A percentile compares a stretch with the other conserved stretches of the same genome.
These are phyloP conservation scores for Drosophila maculinotata DNA, from an alignment of 2,888 invertebrate genomes.

Conservation along the genomic window DNA sequence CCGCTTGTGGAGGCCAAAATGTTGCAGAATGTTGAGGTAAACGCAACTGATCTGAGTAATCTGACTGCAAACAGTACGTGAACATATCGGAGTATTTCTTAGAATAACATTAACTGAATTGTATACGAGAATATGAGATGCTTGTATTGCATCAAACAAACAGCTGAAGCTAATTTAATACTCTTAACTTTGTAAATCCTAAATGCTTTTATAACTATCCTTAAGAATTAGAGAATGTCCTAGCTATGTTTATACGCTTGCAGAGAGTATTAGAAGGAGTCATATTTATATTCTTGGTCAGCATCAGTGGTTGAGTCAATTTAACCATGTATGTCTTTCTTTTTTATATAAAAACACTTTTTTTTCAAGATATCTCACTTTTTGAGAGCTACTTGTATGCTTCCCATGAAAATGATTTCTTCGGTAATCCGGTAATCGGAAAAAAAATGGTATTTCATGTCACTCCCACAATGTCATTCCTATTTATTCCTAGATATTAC, in stretches of 20 bases:
- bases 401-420: too few species aligned
- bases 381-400: too few species aligned
- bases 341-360: neutral
- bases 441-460: neutral
- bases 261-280: neutral
- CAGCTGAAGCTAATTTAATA: neutral
- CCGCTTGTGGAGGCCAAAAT: constrained; percentile 74
- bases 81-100: constrained; percentile 10
- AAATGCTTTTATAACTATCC: neutral
- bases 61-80: constrained; percentile 46
- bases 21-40: constrained; percentile 26
- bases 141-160: neutral
- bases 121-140: neutral
- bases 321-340: too few species aligned
- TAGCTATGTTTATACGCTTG: neutral
- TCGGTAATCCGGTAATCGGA: neutral
- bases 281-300: neutral
- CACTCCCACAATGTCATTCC: constrained; percentile 13
- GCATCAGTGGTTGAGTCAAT: too few species aligned
- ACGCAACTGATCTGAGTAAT: constrained; percentile 57
- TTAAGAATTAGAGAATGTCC: neutral
- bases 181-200: neutral
- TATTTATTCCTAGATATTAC: constrained; percentile 23
- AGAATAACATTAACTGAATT: neutral
- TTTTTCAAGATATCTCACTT: too few species aligned